Evolutionary conservation across 2,888 invertebrate genomes (phyloP), one percentile per base, ranked within the genome.

Genomic region (Clusia tigrina): DNA sequence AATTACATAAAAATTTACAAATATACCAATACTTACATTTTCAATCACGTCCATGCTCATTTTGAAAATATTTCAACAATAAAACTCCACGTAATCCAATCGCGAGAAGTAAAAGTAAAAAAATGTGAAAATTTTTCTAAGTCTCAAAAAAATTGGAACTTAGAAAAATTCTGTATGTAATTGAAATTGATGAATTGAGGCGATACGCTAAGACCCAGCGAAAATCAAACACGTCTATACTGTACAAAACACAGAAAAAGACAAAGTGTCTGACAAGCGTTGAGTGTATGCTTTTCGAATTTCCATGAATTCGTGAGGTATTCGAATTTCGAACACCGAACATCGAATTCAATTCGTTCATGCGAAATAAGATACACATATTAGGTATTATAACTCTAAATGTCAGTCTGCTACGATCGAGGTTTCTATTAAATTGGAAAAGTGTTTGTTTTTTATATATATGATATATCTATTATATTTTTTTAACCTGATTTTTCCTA

Each of bases 31-130:
- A 81, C 81, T 80, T 81, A 80, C 81, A 74, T 74, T 81, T 72
- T 77, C 76, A 63, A 69, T 72, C 56, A 78, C 78, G 77, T 81
- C 79, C 69, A 79, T 81, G 71, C 81, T 80, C 79, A 80, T 80
- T 72, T 71, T 77, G 70, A 77, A 73, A 72, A 68, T 25, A 67
- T 67, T 72, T 76, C 67, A 12, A 10, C n/a, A 15, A 15, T 15
- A 12, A 42, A 42, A 42, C 42, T 48, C 48, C 48, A 48, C 18
- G 22, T 5, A 48, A 48, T 48, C 22, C 18, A 48, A 18, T 48
- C 22, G 12, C 10, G 2, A n/a, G 3, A n/a, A 42, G 12, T n/a
- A 42, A 42, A 42, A 42, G n/a, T 42, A 5, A n/a, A 15, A 15
- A 42, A 5, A 42, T 58, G 18, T 64, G 66, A 26, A 68, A 64